Base-by-base conservation (phyloP, 1,140 invertebrate genomes). In the Parapsyche elsis region DNA sequence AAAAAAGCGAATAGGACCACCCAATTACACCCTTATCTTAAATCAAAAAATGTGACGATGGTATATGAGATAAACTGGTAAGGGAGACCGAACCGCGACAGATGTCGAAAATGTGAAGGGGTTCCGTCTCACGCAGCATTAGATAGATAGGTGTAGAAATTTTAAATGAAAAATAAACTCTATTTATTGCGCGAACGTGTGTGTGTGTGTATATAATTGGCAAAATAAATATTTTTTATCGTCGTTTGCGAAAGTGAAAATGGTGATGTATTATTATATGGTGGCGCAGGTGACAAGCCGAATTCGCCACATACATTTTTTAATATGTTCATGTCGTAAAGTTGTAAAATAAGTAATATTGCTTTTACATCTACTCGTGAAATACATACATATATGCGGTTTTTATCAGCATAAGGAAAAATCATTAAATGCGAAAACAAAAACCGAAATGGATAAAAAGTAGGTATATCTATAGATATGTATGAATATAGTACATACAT, bases 271-370 rank as follows among this genome's bases (percentile, higher is more conserved):
- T 77, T 77, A 77, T 77, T 64, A 77, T 77, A 64, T 71, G 7
- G 75, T 64, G 77, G 71, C 81, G 78, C 81, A 82, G 81, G 81
- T 82, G 81, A 82, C 78, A 80, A 79, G 78, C 79, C 64, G 70
- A 82, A 82, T 76, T 82, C 61, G 76, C 49, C 16, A 57, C 49
- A 80, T 75, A 79, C 74, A 76, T 82, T 82, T 77, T 82, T 82
- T 82, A 82, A 82, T 82, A 82, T 73, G 78, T 81, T 75, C 61
- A 79, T 76, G 76, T 73, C 61, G 44, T 26, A 71, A 59, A 71
- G 59, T 71, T 76, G 74, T 81, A 81, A 81, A 81, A 81, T 78
- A 81, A 81, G 78, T 76, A 77, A 81, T 79, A 81, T 79, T 81
- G 80, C 71, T 73, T 81, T 78, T 74, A 67, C 64, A 67, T 67